phyloP scores from a whole-genome alignment of 23 tunicate genomes.

The Styela plicata region DNA sequence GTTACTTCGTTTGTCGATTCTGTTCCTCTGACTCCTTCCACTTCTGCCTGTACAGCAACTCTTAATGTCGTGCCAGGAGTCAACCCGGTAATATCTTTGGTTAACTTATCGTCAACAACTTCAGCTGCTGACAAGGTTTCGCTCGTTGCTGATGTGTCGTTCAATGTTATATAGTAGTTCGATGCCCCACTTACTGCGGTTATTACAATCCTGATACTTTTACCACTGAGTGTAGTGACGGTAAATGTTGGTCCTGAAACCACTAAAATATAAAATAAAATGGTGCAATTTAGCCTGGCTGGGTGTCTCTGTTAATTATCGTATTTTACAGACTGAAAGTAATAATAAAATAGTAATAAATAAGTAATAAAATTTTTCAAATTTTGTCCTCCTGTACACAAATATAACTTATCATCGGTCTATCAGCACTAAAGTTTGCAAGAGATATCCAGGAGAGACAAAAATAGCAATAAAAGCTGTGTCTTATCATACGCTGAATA shows the following conservation, averaged over 20 bases:
- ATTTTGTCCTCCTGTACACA: too few species aligned
- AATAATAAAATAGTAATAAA: too few species aligned
- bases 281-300: too few species aligned
- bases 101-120: not conserved
- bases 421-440: too few species aligned
- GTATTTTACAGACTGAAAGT: too few species aligned
- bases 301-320: too few species aligned
- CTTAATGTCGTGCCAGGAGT: not conserved
- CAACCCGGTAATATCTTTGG: conserved; percentile 1
- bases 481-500: too few species aligned
- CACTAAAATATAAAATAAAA: conserved; percentile 9
- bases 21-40: conserved; percentile 1
- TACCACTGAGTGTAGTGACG: not conserved
- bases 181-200: not conserved
- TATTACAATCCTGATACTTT: not conserved
- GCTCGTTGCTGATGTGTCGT: not conserved
- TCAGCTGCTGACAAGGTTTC: not conserved
- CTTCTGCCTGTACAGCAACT: not conserved
- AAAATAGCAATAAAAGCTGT: too few species aligned
- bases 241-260: not conserved
- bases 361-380: too few species aligned
- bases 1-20: not conserved
- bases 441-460: too few species aligned
- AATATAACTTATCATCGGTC: too few species aligned
- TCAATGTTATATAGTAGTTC: not conserved